Percentiles rank a stretch among this genome's conserved stretches.
Evolutionary conservation across 2,888 invertebrate genomes (phyloP).

Genomic region (Scaptomyza tumidula): DNA sequence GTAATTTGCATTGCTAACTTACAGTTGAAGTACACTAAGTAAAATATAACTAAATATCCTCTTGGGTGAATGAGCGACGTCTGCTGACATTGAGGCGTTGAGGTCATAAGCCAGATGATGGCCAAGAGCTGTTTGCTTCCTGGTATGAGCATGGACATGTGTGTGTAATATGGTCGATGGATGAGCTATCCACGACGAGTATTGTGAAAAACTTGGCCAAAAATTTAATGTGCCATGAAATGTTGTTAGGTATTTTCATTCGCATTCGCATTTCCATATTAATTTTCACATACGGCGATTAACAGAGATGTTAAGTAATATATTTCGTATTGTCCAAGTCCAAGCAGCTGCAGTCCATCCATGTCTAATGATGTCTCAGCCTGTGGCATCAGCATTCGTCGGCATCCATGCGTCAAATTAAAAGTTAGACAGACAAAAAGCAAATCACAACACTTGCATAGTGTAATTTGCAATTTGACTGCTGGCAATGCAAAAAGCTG

Average conservation of each 20-base stretch:
- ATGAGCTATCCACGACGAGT: conserved; percentile 18
- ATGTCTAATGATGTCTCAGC: conserved; percentile 52
- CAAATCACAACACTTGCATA: conserved; percentile 44
- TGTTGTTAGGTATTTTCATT: conserved; percentile 41
- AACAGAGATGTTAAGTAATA: conserved; percentile 47
- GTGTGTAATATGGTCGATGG: conserved; percentile 50
- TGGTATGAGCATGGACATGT: conserved; percentile 19
- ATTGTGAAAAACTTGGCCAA: conserved; percentile 48
- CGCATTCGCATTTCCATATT: conserved; percentile 23
- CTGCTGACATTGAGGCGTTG: conserved; percentile 38
- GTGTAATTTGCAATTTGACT: conserved; percentile 60
- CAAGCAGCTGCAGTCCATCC: conserved; percentile 38
- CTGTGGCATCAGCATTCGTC: conserved; percentile 30
- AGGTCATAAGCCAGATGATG: conserved; percentile 28
- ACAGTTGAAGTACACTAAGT: conserved; percentile 15
- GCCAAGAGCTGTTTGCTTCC: conserved; percentile 41
- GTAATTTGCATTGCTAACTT: conserved; percentile 30
- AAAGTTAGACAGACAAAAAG: conserved; percentile 28
- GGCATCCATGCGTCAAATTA: conserved; percentile 63
- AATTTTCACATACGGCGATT: background rate
- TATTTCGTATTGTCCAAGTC: conserved; percentile 26
- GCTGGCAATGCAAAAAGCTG: conserved; percentile 6
- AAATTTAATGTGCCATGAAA: conserved; percentile 64
- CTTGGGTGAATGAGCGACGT: conserved; percentile 15
- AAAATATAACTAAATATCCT: background rate